Base-by-base conservation (phyloP, 2,888 invertebrate genomes). In the Leptinotarsa juncta region DNA sequence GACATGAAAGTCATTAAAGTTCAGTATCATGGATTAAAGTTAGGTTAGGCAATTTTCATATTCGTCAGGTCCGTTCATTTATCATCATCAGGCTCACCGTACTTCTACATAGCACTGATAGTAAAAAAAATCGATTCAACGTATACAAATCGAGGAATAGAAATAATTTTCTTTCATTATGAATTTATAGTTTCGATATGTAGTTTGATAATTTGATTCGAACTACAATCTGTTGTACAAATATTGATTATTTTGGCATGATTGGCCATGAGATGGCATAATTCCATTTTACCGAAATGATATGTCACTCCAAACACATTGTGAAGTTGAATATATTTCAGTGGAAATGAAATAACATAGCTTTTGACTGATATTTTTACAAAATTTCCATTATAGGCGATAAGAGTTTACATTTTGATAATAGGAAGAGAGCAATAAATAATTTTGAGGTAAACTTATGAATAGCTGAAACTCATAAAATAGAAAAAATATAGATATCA, bases 351-450 rank as follows among this genome's bases (percentile, higher is more conserved):
- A 26, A 4, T 10, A 62, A 62, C 26, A 3, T 62, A 62, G 62
- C 62, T 62, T 62, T 32, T 32, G 62, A 62, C 62, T 62, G 62
- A 62, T 62, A 62, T 62, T 62, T 62, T 62, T 62, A 62, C 5
- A 10, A 32, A 32, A 62, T 62, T 62, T 62, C 32, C 42, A 62
- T 62, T 42, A 16, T 62, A 62, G 62, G 32, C 16, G 42, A 42
- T 62, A 62, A 62, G 62, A 23, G 18, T 57, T 57, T 57, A 57
- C 57, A 57, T 57, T 57, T 62, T 32, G 62, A 62, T 32, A 26
- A 62, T 62, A 62, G 62, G 32, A 32, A 62, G 62, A 84, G 83
- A 85, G 84, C 84, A 85, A 85, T 85, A 85, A 84, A 53, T 55
- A 81, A 78, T 77, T 80, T 72, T 73, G 74, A 65, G 71, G 67